These are phyloP conservation scores for Scolopax bukidnonensis DNA, from an alignment of 2,797 vertebrate genomes.

Conservation along the genomic window DNA sequence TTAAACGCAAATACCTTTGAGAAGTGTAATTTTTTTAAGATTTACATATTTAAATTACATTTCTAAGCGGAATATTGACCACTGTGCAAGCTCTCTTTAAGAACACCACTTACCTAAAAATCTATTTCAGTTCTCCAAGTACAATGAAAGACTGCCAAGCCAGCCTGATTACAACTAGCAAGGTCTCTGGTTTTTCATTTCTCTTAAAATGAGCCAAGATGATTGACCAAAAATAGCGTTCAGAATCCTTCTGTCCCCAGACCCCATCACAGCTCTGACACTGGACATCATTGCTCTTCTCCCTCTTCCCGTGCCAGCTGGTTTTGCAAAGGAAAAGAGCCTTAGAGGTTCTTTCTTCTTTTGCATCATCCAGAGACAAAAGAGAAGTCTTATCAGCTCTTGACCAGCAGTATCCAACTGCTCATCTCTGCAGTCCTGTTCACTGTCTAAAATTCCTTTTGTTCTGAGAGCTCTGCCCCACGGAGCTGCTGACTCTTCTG, in stretches of 20 bases:
- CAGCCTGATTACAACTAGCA: not conserved
- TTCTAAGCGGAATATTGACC: not conserved
- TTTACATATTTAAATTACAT: not conserved
- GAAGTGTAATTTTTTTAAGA: not conserved
- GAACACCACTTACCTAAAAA: not conserved
- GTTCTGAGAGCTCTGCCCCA: not conserved
- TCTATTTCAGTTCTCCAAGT: not conserved
- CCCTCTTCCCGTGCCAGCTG: not conserved
- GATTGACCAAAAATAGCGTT: not conserved
- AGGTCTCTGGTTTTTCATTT: not conserved
- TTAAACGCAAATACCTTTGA: not conserved
- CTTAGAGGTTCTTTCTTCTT: not conserved
- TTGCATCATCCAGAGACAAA: not conserved
- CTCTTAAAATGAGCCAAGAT: not conserved
- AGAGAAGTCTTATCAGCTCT: not conserved
- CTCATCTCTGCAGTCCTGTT: not conserved
- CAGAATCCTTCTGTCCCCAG: not conserved
- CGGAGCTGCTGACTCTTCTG: not conserved
- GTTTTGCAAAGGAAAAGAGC: not conserved
- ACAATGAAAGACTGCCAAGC: not conserved
- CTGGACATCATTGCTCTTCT: not conserved
- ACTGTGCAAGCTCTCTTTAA: not conserved
- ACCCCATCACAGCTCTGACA: not conserved
- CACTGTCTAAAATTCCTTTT: not conserved
- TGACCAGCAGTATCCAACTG: not conserved